A percentile compares a stretch with the other conserved stretches of the same genome.
Evolutionary conservation across 2,113 vertebrate species (phyloP).

Genomic region (Oryctolagus cuniculus): DNA sequence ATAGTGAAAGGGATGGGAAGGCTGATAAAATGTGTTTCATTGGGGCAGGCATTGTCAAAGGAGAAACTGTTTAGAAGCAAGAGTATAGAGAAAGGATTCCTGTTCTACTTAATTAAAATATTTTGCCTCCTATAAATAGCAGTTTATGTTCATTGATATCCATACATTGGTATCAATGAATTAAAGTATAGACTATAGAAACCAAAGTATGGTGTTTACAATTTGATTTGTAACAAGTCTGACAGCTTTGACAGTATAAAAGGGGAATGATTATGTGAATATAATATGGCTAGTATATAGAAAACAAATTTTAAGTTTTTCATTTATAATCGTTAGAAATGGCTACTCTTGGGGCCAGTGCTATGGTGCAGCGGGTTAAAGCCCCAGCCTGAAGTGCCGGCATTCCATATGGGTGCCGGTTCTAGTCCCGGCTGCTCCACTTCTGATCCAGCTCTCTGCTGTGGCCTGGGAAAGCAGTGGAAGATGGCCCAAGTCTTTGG

Average conservation of each 20-base stretch:
- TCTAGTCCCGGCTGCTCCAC: no score
- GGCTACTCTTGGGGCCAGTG: no score
- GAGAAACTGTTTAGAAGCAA: background rate
- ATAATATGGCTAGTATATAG: background rate
- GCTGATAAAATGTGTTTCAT: background rate
- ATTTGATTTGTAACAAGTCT: background rate
- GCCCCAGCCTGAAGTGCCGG: no score
- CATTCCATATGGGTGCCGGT: no score
- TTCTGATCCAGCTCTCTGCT: no score
- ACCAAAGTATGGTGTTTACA: background rate
- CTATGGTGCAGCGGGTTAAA: no score
- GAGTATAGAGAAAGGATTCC: background rate
- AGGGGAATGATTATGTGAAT: background rate
- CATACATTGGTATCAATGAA: slow-evolving; percentile 19
- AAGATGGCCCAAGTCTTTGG: no score
- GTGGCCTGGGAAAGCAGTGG: no score
- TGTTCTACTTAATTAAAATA: slow-evolving; percentile 34
- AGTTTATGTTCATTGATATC: background rate
- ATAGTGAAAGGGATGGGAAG: background rate
- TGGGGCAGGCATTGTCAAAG: background rate
- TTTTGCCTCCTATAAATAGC: background rate
- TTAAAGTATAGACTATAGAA: slow-evolving; percentile 5
- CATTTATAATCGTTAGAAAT: background rate
- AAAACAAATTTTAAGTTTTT: slow-evolving; percentile 41
- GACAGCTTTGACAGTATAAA: background rate